Conservation (phyloP, 2,113 vertebrate species). For the Corythornis cristatus region DNA sequence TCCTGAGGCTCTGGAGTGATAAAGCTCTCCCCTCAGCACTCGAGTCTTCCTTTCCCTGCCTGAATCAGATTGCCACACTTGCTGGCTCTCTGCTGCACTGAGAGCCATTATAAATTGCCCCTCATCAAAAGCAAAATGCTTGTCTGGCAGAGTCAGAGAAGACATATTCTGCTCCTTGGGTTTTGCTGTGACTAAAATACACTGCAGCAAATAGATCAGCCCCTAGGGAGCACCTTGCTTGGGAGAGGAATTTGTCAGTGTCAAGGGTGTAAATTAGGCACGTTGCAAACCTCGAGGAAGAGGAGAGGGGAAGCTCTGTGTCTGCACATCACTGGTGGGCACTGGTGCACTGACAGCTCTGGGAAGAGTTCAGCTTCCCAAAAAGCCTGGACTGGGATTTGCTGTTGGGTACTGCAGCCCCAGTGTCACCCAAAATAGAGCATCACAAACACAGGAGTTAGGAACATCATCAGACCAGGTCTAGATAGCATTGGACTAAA, state of each 20-base stretch:
- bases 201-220: not conserved
- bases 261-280: not conserved
- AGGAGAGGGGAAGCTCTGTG: not conserved
- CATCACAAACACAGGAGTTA: not conserved
- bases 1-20: not conserved
- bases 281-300: not conserved
- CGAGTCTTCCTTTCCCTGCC: not conserved
- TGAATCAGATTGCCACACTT: constrained; percentile 5
- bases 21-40: not conserved
- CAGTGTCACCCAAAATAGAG: not conserved
- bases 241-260: constrained; percentile 47
- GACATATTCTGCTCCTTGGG: not conserved
- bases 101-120: constrained; percentile 13
- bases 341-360: not conserved
- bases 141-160: constrained; percentile 35
- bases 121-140: constrained; percentile 32
- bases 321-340: not conserved
- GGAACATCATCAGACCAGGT: rapidly evolving
- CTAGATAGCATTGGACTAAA: not conserved
- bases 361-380: not conserved
- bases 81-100: not conserved
- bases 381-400: not conserved
- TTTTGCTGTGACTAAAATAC: constrained; percentile 31
- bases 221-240: not conserved
- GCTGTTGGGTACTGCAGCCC: rapidly evolving